Evolutionary conservation across 1,140 invertebrate genomes (phyloP).

Genomic region (Chionoecetes opilio): DNA sequence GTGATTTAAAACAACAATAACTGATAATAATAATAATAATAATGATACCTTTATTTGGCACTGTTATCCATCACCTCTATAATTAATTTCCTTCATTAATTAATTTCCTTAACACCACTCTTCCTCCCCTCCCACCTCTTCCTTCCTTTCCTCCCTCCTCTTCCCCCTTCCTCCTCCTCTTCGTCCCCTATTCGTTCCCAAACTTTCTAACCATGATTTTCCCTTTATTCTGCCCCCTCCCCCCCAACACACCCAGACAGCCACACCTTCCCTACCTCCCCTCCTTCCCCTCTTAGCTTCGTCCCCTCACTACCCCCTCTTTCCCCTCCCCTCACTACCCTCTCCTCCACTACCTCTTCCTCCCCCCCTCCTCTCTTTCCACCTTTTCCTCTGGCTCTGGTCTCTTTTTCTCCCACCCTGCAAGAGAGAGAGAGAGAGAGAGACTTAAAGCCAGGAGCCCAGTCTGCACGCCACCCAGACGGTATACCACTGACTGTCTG

Average conservation of each 20-base stretch:
- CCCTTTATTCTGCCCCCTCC: too few species aligned
- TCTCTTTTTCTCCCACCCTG: constrained; percentile 27
- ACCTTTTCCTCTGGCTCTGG: background rate
- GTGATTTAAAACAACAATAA: too few species aligned
- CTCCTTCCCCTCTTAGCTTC: background rate
- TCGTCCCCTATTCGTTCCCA: too few species aligned
- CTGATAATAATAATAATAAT: background rate
- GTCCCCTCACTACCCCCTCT: background rate
- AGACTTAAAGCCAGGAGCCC: constrained; percentile 12
- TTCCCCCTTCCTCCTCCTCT: background rate
- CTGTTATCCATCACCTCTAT: background rate
- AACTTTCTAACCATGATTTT: too few species aligned
- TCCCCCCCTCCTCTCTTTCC: background rate
- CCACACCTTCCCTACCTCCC: too few species aligned
- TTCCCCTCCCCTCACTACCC: background rate
- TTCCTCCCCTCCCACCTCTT: background rate
- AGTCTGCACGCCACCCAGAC: background rate
- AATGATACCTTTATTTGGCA: background rate
- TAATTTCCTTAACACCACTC: background rate
- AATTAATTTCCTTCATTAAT: background rate
- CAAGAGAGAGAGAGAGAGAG: constrained; percentile 25
- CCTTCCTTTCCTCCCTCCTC: background rate
- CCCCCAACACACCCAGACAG: too few species aligned
- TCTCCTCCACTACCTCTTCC: background rate
- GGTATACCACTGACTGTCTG: background rate